phyloP scores from a whole-genome alignment of 2,888 invertebrate genomes.

The Hyposoter didymator region DNA sequence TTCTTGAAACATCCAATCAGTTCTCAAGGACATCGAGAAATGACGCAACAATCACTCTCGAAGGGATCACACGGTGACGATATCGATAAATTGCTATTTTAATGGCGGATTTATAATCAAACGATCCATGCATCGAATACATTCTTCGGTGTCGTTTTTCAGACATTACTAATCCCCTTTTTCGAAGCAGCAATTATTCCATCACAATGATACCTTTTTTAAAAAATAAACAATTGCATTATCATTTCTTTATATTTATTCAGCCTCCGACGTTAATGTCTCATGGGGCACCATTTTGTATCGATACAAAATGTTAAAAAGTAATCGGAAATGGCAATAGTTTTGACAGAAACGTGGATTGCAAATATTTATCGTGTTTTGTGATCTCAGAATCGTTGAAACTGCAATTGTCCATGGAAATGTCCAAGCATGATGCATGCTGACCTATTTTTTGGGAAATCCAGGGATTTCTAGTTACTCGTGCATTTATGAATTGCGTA shows the following conservation, averaged over 20 bases:
- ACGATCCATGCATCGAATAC: background rate
- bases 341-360: too few species aligned
- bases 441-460: background rate
- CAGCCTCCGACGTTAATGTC: too few species aligned
- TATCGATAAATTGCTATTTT: slow-evolving; percentile 43
- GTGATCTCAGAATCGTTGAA: background rate
- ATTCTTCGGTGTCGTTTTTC: background rate
- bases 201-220: background rate
- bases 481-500: background rate
- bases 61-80: slow-evolving; percentile 59
- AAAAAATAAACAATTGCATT: background rate
- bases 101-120: slow-evolving; percentile 14
- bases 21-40: slow-evolving; percentile 61
- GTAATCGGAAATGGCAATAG: too few species aligned
- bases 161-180: background rate
- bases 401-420: background rate
- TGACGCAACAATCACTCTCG: slow-evolving; percentile 60
- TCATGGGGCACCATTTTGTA: too few species aligned
- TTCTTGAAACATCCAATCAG: slow-evolving; percentile 36
- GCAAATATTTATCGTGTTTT: background rate
- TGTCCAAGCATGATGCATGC: background rate
- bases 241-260: background rate
- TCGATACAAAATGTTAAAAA: too few species aligned
- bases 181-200: background rate
- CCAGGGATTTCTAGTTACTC: background rate